These are phyloP conservation scores for Plutella xylostella DNA, from an alignment of 2,888 invertebrate genomes.

Conservation along the genomic window DNA sequence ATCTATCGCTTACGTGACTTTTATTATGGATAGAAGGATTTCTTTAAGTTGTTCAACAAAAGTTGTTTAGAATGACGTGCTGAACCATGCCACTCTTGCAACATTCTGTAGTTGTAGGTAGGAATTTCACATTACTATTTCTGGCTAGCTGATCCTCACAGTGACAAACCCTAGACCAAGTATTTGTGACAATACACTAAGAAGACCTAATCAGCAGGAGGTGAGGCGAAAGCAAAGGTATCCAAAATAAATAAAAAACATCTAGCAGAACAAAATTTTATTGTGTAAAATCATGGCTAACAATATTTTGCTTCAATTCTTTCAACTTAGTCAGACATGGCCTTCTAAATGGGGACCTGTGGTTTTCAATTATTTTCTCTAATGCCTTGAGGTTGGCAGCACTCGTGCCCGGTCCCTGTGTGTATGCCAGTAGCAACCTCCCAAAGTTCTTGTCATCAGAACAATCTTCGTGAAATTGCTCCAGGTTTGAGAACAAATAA, in stretches of 20 bases:
- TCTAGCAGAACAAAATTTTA: not conserved
- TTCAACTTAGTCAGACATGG: conserved; percentile 34
- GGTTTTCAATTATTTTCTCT: conserved; percentile 30
- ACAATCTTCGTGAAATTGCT: conserved; percentile 23
- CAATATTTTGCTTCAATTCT: not conserved
- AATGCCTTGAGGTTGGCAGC: conserved; percentile 16
- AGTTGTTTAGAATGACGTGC: no score
- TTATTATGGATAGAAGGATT: no score
- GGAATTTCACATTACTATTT: no score
- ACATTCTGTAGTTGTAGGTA: no score
- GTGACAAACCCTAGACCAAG: not conserved
- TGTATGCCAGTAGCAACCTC: conserved; percentile 29
- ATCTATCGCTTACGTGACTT: no score
- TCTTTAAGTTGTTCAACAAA: no score
- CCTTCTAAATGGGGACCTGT: conserved; percentile 39
- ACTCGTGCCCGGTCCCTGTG: conserved; percentile 31
- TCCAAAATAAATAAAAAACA: not conserved
- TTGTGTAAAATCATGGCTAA: not conserved
- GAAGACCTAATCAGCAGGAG: not conserved
- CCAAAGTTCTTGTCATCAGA: conserved; percentile 36
- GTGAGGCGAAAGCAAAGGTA: not conserved
- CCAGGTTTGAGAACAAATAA: conserved; percentile 26
- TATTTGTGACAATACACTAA: not conserved
- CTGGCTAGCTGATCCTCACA: no score
- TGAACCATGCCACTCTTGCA: no score